A percentile compares a stretch with the other conserved stretches of the same genome.
Evolutionary conservation across 2,113 vertebrate genomes (phyloP).

Genomic region (Rhinolophus ferrumequinum): DNA sequence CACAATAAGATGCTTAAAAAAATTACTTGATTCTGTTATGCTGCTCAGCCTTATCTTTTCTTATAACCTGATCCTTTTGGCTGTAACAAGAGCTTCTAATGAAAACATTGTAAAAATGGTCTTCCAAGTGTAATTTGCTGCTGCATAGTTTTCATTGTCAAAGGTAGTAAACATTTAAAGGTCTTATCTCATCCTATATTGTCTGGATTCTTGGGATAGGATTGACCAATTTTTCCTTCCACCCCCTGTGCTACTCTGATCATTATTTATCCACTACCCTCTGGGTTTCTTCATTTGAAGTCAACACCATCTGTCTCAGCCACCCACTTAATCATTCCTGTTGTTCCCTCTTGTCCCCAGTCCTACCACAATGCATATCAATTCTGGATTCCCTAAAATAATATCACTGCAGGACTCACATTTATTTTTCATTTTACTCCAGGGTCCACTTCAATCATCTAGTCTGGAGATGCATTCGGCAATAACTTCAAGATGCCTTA

Average conservation of each 20-base stretch:
- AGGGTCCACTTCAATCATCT: neutral
- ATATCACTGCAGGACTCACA: neutral
- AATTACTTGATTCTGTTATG: neutral
- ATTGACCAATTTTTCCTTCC: neutral
- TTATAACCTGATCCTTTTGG: neutral
- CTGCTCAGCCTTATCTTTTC: neutral
- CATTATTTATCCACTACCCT: neutral
- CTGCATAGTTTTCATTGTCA: slow-evolving; percentile 1
- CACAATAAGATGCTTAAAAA: neutral
- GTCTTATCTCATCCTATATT: neutral
- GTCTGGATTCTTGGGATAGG: neutral
- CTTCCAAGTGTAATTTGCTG: neutral
- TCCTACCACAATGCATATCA: neutral
- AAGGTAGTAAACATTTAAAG: neutral
- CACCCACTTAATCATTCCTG: neutral
- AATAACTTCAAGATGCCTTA: neutral
- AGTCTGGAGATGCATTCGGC: neutral
- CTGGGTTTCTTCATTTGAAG: neutral
- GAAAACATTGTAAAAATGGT: neutral
- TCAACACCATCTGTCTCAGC: neutral
- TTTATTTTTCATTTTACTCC: neutral
- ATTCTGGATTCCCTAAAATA: neutral
- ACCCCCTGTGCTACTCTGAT: neutral
- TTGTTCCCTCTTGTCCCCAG: neutral
- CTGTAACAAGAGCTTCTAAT: neutral